Conservation (phyloP, 2,113 vertebrate species). For the Thymallus thymallus region DNA sequence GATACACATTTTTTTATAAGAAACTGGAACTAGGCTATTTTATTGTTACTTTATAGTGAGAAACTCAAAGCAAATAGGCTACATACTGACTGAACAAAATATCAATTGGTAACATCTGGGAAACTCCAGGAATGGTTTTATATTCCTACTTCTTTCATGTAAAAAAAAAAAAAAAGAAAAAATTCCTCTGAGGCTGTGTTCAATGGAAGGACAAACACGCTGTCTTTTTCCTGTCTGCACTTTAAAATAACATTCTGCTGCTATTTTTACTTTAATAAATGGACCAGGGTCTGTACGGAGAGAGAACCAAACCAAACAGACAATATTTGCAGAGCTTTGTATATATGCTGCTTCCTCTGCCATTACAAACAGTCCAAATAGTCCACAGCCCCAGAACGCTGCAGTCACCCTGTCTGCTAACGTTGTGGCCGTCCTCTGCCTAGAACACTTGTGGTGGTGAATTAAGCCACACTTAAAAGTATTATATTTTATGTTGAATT, state of each 20-base stretch:
- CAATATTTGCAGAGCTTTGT: conserved; percentile 27
- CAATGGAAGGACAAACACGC: conserved; percentile 21
- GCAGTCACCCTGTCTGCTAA: conserved; percentile 10
- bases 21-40: neutral
- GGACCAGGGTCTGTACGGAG: conserved; percentile 31
- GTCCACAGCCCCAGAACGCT: conserved; percentile 15
- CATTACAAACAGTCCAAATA: conserved; percentile 32
- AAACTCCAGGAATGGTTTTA: neutral
- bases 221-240: conserved; percentile 35
- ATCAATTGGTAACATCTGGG: conserved; percentile 7
- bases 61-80: neutral
- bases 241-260: conserved; percentile 36
- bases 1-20: neutral
- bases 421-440: neutral
- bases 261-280: conserved; percentile 26
- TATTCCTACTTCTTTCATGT: conserved; percentile 20
- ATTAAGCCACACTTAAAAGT: neutral
- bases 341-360: neutral
- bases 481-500: conserved; percentile 1
- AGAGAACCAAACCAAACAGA: conserved; percentile 22
- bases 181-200: conserved; percentile 11
- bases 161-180: conserved; percentile 4
- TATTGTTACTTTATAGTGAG: neutral
- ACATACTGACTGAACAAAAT: neutral
- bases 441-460: neutral